Conservation (phyloP, 1,140 invertebrate genomes). For the Drosophila mayri region DNA sequence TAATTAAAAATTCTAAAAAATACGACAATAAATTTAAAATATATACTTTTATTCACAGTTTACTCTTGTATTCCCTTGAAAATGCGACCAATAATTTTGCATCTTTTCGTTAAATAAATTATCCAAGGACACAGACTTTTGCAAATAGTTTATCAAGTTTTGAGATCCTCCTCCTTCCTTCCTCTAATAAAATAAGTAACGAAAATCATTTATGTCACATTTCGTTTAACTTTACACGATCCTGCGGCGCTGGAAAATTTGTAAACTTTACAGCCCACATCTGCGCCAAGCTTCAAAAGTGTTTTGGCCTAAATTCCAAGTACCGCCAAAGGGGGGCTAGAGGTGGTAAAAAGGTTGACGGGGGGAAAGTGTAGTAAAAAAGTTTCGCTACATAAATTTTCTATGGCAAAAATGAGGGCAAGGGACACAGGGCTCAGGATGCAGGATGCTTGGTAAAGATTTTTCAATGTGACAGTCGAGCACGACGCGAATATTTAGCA, state of each 20-base stretch:
- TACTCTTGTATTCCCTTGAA: not conserved
- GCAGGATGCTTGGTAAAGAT: constrained; percentile 16
- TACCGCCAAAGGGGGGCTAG: constrained; percentile 15
- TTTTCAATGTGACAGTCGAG: constrained; percentile 70
- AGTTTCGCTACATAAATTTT: constrained; percentile 71
- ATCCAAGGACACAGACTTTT: not conserved
- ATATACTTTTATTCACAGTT: no score
- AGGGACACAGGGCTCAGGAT: not conserved
- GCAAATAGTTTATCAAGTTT: constrained; percentile 19
- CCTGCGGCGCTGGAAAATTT: constrained; percentile 24
- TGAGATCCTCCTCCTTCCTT: not conserved
- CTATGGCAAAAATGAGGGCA: constrained; percentile 14
- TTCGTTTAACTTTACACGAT: constrained; percentile 38
- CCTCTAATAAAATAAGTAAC: constrained; percentile 11
- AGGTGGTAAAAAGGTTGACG: constrained; percentile 3
- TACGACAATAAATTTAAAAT: no score
- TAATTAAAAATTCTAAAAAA: not conserved
- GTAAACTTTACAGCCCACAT: constrained; percentile 37
- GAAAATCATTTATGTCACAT: constrained; percentile 58
- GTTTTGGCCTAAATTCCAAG: constrained; percentile 79
- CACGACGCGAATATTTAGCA: constrained; percentile 51
- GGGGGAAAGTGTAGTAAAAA: constrained; percentile 30
- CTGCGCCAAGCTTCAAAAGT: constrained; percentile 56
- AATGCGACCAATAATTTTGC: no score
- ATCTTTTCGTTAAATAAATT: not conserved